Evolutionary conservation across 2,888 invertebrate genomes (phyloP).

Genomic region (Epirrhoe tristata): DNA sequence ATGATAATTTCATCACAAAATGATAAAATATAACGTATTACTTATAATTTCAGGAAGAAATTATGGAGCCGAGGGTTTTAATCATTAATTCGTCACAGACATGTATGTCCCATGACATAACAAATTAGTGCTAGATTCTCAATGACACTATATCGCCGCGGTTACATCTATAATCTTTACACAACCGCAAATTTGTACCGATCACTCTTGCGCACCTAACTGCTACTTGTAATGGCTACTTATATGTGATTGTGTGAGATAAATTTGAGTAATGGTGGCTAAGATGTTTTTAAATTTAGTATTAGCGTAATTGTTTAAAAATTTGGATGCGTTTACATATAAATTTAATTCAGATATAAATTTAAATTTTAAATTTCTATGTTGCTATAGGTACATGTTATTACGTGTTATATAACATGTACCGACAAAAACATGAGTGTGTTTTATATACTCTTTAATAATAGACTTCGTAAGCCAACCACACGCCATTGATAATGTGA

Average conservation of each 20-base stretch:
- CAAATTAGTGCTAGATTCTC: slow-evolving; percentile 46
- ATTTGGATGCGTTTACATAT: background rate
- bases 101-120: slow-evolving; percentile 36
- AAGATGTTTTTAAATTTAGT: slow-evolving; percentile 1
- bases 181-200: slow-evolving; percentile 48
- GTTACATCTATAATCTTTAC: slow-evolving; percentile 50
- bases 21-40: too few species aligned
- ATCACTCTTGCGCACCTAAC: slow-evolving; percentile 42
- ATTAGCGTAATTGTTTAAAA: background rate
- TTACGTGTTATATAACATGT: background rate
- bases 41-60: background rate
- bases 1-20: too few species aligned
- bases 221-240: slow-evolving; percentile 14
- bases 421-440: too few species aligned
- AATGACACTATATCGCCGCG: slow-evolving; percentile 39
- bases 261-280: slow-evolving; percentile 4
- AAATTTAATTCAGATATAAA: background rate
- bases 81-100: slow-evolving; percentile 22
- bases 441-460: too few species aligned
- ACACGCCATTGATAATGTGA: slow-evolving; percentile 46
- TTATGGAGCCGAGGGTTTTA: background rate
- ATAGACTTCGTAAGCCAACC: background rate
- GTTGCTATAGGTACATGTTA: background rate
- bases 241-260: slow-evolving; percentile 1
- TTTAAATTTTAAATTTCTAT: background rate